These are phyloP conservation scores for Vulpes vulpes DNA, from an alignment of 2,113 vertebrate genomes.

Conservation along the genomic window DNA sequence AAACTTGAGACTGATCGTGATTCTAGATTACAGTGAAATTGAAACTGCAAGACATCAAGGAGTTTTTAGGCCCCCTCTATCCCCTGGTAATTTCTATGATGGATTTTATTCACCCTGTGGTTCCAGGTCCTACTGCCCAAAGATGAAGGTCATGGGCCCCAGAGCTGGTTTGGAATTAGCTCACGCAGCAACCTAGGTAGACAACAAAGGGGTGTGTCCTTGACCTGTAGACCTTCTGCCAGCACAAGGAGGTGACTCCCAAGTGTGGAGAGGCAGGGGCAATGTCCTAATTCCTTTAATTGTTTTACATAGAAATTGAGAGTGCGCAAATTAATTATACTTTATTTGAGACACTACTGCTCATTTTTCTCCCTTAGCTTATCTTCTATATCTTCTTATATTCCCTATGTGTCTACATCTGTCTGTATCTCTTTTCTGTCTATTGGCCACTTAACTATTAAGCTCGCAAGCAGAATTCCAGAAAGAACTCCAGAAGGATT, in stretches of 20 bases:
- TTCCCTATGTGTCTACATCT: background rate
- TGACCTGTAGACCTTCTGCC: background rate
- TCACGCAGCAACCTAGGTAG: background rate
- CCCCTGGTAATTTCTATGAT: background rate
- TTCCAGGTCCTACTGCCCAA: background rate
- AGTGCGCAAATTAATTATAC: background rate
- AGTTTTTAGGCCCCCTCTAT: background rate
- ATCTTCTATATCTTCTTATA: background rate
- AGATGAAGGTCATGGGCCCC: background rate
- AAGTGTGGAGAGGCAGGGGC: background rate
- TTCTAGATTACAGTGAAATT: background rate
- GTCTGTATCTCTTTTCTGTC: background rate
- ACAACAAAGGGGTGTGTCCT: constrained; percentile 8
- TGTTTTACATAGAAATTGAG: background rate
- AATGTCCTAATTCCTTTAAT: background rate
- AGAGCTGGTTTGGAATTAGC: constrained; percentile 54
- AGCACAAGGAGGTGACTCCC: background rate
- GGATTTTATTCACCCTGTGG: background rate
- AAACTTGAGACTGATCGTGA: background rate
- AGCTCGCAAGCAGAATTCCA: constrained; percentile 31
- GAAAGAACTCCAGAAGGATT: background rate
- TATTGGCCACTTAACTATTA: background rate
- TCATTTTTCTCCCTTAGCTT: background rate
- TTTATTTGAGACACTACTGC: background rate
- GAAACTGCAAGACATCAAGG: background rate